Evolutionary conservation across 2,113 vertebrate species (phyloP), one percentile per base, ranked within the genome.

Genomic region (Ia io): DNA sequence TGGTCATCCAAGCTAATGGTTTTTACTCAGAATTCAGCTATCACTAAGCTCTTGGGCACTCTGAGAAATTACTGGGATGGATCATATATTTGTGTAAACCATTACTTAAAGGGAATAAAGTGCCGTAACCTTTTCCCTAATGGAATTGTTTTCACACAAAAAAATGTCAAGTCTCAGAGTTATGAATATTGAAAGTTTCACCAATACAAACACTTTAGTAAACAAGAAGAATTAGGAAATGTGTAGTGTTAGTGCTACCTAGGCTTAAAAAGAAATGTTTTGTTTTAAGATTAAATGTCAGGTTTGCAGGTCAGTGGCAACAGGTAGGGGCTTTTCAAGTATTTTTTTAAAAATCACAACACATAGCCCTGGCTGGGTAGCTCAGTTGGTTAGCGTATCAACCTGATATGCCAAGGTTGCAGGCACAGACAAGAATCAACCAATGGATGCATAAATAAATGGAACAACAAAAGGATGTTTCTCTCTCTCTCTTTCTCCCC

Each of bases 71-170:
- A 53, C 90, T 67, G 22, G 53, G 70, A 61, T 20, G 17, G 70
- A 79, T n/a, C 77, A 40, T 87, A 16, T 69, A 79, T 82, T 90
- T 95, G 93, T 83, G 63, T 89, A 90, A 95, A 69, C 77, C 18
- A 53, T 90, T 51, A 51, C 63, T 89, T 74, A 70, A 91, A 91
- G 44, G 32, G 23, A 95, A 65, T 86, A 78, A 83, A 77, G 30
- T 32, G 9, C 40, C 42, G 16, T 73, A 85, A 73, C 25, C 63
- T 84, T 94, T 85, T 86, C 30, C 30, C 35, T 47, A 77, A 87
- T 77, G 84, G 28, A 76, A 69, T 80, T 77, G n/a, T 92, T 90
- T 96, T 94, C 73, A 30, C 73, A 30, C 40, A 90, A 79, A 74
- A 56, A 87, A 78, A 44, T 56, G 3, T 69, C 76, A 84, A 69